These are phyloP conservation scores for Nymphalis c-album DNA, from an alignment of 2,888 invertebrate genomes.

Conservation along the genomic window DNA sequence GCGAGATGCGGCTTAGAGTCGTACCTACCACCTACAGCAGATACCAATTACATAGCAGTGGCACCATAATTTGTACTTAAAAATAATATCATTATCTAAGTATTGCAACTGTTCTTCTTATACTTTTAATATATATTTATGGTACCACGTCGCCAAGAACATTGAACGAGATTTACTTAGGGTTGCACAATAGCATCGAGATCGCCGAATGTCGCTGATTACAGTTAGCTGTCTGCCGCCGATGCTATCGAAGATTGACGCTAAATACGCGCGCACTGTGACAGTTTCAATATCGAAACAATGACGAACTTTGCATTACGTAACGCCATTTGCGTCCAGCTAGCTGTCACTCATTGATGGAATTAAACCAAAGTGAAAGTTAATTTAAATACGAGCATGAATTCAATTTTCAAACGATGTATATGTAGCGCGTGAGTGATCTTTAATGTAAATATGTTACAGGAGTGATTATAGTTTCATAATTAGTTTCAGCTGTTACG, in stretches of 20 bases:
- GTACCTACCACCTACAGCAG: constrained; percentile 64
- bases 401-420: constrained; percentile 26
- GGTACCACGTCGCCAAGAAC: background rate
- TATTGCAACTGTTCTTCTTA: too few relatives aligned
- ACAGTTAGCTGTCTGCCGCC: constrained; percentile 51
- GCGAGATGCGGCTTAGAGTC: constrained; percentile 69
- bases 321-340: constrained; percentile 69
- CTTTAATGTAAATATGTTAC: constrained; percentile 31
- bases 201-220: constrained; percentile 69
- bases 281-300: constrained; percentile 78
- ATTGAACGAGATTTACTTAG: constrained; percentile 17
- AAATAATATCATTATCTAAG: background rate
- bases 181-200: constrained; percentile 65
- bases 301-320: constrained; percentile 72
- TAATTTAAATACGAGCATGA: constrained; percentile 40
- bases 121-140: background rate
- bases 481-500: constrained; percentile 65
- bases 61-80: constrained; percentile 2
- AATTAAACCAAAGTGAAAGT: constrained; percentile 55
- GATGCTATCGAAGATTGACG: constrained; percentile 79
- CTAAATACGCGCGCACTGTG: constrained; percentile 76
- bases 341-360: constrained; percentile 59
- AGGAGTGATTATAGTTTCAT: constrained; percentile 44
- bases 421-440: constrained; percentile 27
- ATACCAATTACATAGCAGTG: constrained; percentile 50